Percentiles rank a stretch among this genome's conserved stretches.
phyloP scores from a whole-genome alignment of 2,797 vertebrate species.

The Hypotaenidia okinawae region DNA sequence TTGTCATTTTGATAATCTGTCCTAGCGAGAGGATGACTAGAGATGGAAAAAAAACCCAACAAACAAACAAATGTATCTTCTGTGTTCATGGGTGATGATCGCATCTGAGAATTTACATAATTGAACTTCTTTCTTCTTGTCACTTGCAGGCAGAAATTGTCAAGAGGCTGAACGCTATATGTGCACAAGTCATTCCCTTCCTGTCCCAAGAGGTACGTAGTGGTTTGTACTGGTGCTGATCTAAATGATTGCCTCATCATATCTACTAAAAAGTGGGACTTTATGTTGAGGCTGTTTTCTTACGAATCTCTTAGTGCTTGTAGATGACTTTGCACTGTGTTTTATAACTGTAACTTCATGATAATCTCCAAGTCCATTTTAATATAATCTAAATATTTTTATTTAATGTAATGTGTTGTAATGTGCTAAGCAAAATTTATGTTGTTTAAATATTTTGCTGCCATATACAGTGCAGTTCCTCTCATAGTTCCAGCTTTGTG shows the following conservation, averaged over 20 bases:
- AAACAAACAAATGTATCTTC: background rate
- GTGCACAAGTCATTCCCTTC: slow-evolving; percentile 99
- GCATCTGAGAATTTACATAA: slow-evolving; percentile 44
- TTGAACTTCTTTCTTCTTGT: slow-evolving; percentile 66
- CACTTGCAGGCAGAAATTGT: slow-evolving; percentile 96
- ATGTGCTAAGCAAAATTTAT: slow-evolving; percentile 40
- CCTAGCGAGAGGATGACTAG: background rate
- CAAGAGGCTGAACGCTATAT: slow-evolving; percentile 98
- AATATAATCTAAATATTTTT: slow-evolving; percentile 53
- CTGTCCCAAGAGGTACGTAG: slow-evolving; percentile 95
- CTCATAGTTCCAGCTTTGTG: slow-evolving; percentile 44
- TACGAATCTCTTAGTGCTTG: slow-evolving; percentile 40
- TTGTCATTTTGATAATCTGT: background rate
- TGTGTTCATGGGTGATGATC: slow-evolving; percentile 16
- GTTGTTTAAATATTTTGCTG: slow-evolving; percentile 62
- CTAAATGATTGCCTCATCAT: background rate
- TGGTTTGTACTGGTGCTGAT: slow-evolving; percentile 30
- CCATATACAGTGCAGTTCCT: slow-evolving; percentile 18
- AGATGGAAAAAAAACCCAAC: background rate
- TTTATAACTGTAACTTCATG: slow-evolving; percentile 20
- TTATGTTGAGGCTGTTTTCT: background rate
- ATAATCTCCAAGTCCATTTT: slow-evolving; percentile 40
- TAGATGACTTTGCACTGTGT: slow-evolving; percentile 41
- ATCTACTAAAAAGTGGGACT: slow-evolving; percentile 32
- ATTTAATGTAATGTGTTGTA: slow-evolving; percentile 37